Percentiles rank a stretch among this genome's conserved stretches.
Conservation (phyloP, 1,140 invertebrate species). For the Drosophila sturtevanti region DNA sequence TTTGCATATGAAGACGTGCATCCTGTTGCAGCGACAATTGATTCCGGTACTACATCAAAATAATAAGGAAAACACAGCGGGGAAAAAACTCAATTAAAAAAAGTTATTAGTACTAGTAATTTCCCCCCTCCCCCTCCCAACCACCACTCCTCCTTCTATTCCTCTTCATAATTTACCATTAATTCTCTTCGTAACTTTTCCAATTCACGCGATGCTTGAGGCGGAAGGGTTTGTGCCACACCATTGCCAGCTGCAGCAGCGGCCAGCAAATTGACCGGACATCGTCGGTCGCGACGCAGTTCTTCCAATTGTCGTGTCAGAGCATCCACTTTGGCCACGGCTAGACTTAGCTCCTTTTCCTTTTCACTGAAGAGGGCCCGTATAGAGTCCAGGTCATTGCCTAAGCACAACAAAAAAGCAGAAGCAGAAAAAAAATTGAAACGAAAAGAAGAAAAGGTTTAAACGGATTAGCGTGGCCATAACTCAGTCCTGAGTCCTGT, state of each 20-base stretch:
- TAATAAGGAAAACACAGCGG: conserved; percentile 17
- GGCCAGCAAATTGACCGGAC: conserved; percentile 77
- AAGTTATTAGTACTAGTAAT: not conserved
- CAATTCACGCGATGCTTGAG: conserved; percentile 91
- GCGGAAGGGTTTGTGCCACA: conserved; percentile 84
- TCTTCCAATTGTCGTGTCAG: conserved; percentile 96
- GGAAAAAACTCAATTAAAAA: not conserved
- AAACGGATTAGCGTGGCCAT: conserved; percentile 44
- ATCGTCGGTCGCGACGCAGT: conserved; percentile 87
- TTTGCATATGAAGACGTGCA: conserved; percentile 91
- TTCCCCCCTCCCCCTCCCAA: not conserved
- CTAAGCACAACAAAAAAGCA: conserved; percentile 84
- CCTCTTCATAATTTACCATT: conserved; percentile 87
- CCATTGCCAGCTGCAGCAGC: conserved; percentile 62
- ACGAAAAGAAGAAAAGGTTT: conserved; percentile 13
- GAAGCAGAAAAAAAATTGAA: too few species aligned
- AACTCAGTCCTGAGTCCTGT: conserved; percentile 12
- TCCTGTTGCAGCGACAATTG: conserved; percentile 98
- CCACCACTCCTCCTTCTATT: not conserved
- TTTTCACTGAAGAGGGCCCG: conserved; percentile 98
- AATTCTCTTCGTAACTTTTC: conserved; percentile 95
- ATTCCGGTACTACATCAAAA: conserved; percentile 93
- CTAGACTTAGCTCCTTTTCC: conserved; percentile 97
- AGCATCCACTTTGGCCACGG: conserved; percentile 97
- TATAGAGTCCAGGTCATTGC: conserved; percentile 97